Base-by-base conservation (phyloP, 92 coral and sea anemone genomes). In the Umimayanthus kanabou region DNA sequence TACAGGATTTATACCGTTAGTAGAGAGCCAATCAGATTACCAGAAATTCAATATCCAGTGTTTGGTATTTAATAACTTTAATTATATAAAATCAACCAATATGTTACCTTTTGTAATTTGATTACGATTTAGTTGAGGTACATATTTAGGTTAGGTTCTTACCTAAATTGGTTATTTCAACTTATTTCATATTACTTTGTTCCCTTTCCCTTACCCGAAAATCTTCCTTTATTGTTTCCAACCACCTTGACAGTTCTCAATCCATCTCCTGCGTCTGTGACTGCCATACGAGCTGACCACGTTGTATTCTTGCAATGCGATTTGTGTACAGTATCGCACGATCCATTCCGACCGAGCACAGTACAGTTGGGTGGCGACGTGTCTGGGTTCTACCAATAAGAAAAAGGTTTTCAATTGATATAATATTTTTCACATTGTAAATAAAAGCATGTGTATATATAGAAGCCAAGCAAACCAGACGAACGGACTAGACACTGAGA, bases 321-420 rank as follows among this genome's bases (percentile, higher is more conserved):
- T 61, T 39, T 67, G 49, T 69, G n/a, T n/a, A 80, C 39, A 3
- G 72, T 64, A 47, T 76, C 82, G 79, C 92, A 90, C 5, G 49
- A 53, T 8, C 65, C 50, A 61, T 75, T 76, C 64, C 61, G 90
- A 50, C 61, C 64, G 0, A 33, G 45, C 79, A 82, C 84, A 25
- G 45, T 58, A 42, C 92, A 90, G 25, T 11, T 90, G 13, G 92
- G 92, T 66, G 88, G 90, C 72, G 80, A 90, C 40, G 28, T 67
- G 67, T 87, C 90, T n/a, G 40, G 76, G 16, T 76, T 75, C 90
- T 87, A 65, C 6, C 73, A 58, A 49, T 29, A 26, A 45, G 37
- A 9, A 80, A 77, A 20, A 25, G 23, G 16, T 57, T 15, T 25
- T 0, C 10, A 9, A 47, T 9, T 47, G 9, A 2, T 43, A 1